Conservation (phyloP, 1,140 invertebrate genomes). For the Drosophila tani region DNA sequence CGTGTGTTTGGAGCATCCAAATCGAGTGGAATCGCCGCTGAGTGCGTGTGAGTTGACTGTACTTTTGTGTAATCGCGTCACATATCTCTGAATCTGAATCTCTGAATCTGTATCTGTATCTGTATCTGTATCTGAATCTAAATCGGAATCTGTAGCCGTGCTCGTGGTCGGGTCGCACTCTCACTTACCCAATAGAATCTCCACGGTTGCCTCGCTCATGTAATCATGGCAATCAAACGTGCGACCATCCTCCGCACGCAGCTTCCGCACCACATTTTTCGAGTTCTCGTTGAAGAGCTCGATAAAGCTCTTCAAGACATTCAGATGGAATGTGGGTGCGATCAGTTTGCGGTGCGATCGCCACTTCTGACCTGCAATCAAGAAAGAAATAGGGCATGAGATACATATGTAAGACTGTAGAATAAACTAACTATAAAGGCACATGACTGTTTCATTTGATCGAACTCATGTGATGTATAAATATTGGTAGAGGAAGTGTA, state of each 20-base stretch:
- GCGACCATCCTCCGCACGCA: constrained; percentile 88
- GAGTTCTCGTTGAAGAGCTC: constrained; percentile 93
- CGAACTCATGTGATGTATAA: too few relatives aligned
- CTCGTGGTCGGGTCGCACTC: not conserved
- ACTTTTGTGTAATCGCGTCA: constrained; percentile 43
- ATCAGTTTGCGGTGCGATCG: constrained; percentile 92
- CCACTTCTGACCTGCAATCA: constrained; percentile 90
- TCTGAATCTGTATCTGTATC: not conserved
- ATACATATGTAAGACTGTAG: too few relatives aligned
- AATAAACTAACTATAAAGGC: not conserved
- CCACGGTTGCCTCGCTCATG: constrained; percentile 93
- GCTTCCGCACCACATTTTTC: constrained; percentile 88
- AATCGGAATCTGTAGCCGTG: constrained; percentile 13
- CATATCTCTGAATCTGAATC: not conserved
- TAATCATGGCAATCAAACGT: constrained; percentile 92
- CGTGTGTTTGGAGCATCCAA: constrained; percentile 8
- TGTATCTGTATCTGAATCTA: constrained; percentile 3
- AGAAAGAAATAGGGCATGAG: not conserved
- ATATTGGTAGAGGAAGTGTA: too few relatives aligned
- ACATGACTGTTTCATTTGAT: not conserved
- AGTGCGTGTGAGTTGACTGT: constrained; percentile 73
- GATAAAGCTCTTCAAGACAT: constrained; percentile 93
- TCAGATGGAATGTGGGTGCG: constrained; percentile 93
- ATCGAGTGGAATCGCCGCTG: constrained; percentile 5
- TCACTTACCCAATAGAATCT: constrained; percentile 90